Conservation (phyloP, 2,888 invertebrate species). For the Sphecodes monilicornis region DNA sequence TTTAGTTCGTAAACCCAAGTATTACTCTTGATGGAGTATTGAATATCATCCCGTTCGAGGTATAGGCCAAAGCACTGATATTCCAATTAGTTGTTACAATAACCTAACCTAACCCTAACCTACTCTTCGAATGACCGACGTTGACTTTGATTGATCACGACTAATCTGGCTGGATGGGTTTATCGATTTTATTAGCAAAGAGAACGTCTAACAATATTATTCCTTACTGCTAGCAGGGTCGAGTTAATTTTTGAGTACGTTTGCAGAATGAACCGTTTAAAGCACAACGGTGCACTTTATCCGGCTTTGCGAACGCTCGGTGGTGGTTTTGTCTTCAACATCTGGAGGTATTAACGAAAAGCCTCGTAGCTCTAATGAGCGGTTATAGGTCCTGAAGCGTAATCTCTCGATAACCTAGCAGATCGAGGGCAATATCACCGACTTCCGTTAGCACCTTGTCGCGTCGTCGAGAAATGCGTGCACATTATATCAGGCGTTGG, state of each 20-base stretch:
- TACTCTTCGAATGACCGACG: too few relatives aligned
- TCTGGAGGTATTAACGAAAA: neutral
- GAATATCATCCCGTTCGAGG: too few relatives aligned
- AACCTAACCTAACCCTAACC: too few relatives aligned
- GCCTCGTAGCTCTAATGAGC: neutral
- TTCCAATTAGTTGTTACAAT: too few relatives aligned
- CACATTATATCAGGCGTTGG: too few relatives aligned
- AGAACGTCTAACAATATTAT: neutral
- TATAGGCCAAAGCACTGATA: too few relatives aligned
- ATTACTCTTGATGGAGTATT: too few relatives aligned
- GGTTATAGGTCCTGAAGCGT: neutral
- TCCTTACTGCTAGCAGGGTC: neutral
- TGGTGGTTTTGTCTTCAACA: neutral
- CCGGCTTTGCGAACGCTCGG: neutral
- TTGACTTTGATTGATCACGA: too few relatives aligned
- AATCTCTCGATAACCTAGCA: neutral
- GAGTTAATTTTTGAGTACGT: neutral
- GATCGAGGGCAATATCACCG: neutral
- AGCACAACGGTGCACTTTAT: neutral
- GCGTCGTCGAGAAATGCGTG: neutral
- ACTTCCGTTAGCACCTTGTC: neutral
- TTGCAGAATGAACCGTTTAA: neutral
- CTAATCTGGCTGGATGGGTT: neutral
- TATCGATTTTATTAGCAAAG: neutral
- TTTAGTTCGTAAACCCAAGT: too few relatives aligned